Base-by-base conservation (phyloP, 2,113 vertebrate species). In the Kryptolebias marmoratus region DNA sequence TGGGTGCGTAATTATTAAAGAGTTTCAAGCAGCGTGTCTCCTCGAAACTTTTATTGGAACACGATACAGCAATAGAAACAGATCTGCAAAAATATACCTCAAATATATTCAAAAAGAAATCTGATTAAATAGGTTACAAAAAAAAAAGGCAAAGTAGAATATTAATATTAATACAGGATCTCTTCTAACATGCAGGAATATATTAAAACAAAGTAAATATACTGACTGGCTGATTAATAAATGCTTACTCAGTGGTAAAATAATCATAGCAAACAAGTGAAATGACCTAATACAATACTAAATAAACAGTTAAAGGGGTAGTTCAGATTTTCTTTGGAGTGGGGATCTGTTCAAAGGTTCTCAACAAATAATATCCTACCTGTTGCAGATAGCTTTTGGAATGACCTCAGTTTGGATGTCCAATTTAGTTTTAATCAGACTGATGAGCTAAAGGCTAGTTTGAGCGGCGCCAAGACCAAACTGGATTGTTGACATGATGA, bases 21-120 rank as follows among this genome's bases (percentile, higher is more conserved):
- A 69, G 50, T 31, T 70, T 31, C 9, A 72, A 63, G 68, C 27
- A 59, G 52, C 22, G 53, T 28, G 2, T 85, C 48, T 80, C 66
- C 14, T 55, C 49, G 73, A 64, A 82, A 72, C 56, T 27, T 91
- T 88, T 85, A 87, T 81, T 88, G 68, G 81, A 85, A 87, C 80
- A 67, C 66, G 72, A 74, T 73, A 84, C 71, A 85, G 71, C 65
- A 85, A 71, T 85, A 71, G 67, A 82, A 70, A 87, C 55, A 79
- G 70, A 87, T 88, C 80, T 88, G 86, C 76, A 91, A 91, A 92
- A 90, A 91, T 90, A 91, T 86, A 92, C 75, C 75, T 68, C 75
- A 72, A 79, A 85, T 22, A 45, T 84, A 68, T 82, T 75, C 53
- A 84, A 65, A 67, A 79, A 69, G 68, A 9, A 42, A 87, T 85